These are phyloP conservation scores for Mamestra brassicae DNA, from an alignment of 2,888 invertebrate species.

Conservation along the genomic window DNA sequence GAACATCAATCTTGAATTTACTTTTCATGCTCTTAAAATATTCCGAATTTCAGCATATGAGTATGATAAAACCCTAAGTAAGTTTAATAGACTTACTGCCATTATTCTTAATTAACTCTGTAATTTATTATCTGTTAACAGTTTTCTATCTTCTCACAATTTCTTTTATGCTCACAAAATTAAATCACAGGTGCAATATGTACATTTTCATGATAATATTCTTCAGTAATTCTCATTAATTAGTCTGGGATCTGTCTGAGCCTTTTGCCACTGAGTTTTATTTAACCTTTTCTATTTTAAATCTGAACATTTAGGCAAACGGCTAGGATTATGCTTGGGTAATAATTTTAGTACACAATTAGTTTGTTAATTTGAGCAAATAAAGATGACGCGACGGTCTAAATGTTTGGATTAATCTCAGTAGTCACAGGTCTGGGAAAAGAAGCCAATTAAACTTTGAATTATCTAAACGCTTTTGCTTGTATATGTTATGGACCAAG, in stretches of 20 bases:
- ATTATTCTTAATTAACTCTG: conserved; percentile 20
- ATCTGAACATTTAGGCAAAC: not conserved
- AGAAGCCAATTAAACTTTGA: not conserved
- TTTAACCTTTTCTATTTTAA: conserved; percentile 14
- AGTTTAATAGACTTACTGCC: not conserved
- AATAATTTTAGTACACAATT: conserved; percentile 10
- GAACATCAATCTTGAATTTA: not conserved
- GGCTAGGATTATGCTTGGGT: not conserved
- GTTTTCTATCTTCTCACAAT: not conserved
- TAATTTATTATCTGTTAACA: not conserved
- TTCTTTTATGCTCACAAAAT: conserved; percentile 21
- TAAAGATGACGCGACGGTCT: conserved; percentile 3
- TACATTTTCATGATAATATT: conserved; percentile 22
- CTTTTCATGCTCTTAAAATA: not conserved
- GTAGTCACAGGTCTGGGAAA: not conserved
- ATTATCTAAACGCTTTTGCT: no score
- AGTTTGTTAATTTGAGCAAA: not conserved
- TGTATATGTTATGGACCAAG: not conserved
- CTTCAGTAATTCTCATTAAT: conserved; percentile 24
- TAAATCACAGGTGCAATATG: conserved; percentile 8
- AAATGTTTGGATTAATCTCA: not conserved
- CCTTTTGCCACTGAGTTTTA: conserved; percentile 10
- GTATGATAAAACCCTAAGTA: not conserved
- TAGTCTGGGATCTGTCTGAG: conserved; percentile 25
- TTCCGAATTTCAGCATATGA: not conserved